phyloP scores from a whole-genome alignment of 2,888 invertebrate genomes.

The Amphipyra tragopoginis region DNA sequence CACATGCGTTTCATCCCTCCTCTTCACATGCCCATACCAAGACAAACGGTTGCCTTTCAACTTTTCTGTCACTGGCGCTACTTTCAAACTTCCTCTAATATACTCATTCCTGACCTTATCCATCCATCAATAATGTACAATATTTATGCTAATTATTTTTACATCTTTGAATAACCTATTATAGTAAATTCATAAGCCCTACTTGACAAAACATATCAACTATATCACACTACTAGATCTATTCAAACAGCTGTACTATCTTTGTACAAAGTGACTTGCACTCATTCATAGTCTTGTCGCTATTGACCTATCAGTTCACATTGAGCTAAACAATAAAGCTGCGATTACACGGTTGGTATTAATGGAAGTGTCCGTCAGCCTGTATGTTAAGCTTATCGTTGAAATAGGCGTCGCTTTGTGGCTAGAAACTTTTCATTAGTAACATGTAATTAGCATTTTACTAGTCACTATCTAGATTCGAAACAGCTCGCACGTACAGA shows the following conservation, averaged over 20 bases:
- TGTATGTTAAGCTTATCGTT: conserved; percentile 21
- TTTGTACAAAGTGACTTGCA: conserved; percentile 38
- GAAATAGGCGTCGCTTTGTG: conserved; percentile 28
- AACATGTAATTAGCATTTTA: conserved; percentile 40
- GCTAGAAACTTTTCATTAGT: conserved; percentile 29
- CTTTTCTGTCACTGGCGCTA: no score
- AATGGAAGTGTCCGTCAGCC: conserved; percentile 58
- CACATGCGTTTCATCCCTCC: no score
- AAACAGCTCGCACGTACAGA: background rate
- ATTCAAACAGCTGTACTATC: conserved; percentile 16
- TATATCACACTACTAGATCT: conserved; percentile 5
- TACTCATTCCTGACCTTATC: no score
- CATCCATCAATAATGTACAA: no score
- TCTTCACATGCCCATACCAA: no score
- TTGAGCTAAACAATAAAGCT: conserved; percentile 46
- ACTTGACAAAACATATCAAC: background rate
- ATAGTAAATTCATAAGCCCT: no score
- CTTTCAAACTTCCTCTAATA: no score
- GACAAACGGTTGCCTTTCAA: no score
- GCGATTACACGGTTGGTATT: conserved; percentile 49
- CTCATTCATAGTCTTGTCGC: conserved; percentile 27
- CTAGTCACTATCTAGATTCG: conserved; percentile 37
- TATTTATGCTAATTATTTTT: no score
- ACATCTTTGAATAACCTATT: no score
- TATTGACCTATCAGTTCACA: conserved; percentile 52